A percentile compares a stretch with the other conserved stretches of the same genome.
Evolutionary conservation across 2,797 vertebrate genomes (phyloP).

Genomic region (Anisognathus igniventris): DNA sequence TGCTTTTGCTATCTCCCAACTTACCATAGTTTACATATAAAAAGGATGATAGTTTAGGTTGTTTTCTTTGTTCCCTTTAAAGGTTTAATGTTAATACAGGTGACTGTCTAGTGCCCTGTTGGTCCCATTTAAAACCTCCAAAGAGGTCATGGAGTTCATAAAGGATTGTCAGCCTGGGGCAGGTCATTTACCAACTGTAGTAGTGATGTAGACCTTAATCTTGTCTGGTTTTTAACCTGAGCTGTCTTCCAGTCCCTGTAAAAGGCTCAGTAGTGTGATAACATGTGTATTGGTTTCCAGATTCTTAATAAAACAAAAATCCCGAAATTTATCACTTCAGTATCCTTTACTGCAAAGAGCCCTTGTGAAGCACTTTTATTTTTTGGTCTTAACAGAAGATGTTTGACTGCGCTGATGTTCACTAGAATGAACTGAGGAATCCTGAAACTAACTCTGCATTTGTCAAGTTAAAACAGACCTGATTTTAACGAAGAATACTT

Average conservation of each 20-base stretch:
- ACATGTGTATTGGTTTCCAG: accelerated
- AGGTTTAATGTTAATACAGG: not conserved
- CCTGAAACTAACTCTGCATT: not conserved
- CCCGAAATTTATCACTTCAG: not conserved
- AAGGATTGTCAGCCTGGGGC: not conserved
- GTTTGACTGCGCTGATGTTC: not conserved
- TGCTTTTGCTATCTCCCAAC: not conserved
- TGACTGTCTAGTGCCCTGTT: not conserved
- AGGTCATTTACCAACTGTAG: not conserved
- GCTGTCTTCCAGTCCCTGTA: not conserved
- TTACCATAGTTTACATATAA: not conserved
- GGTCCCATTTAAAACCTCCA: not conserved
- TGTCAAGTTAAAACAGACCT: not conserved
- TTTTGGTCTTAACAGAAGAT: not conserved
- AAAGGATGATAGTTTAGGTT: not conserved
- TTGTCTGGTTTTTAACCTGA: not conserved
- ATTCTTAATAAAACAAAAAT: not conserved
- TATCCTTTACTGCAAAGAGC: not conserved
- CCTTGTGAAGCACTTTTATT: not conserved
- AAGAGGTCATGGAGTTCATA: not conserved
- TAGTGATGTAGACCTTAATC: not conserved
- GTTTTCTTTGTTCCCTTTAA: not conserved
- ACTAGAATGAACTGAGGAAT: not conserved
- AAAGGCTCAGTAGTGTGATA: not conserved
- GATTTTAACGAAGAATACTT: not conserved